Evolutionary conservation across 2,113 vertebrate species (phyloP), one percentile per base, ranked within the genome.

Genomic region (Eptatretus burgeri): DNA sequence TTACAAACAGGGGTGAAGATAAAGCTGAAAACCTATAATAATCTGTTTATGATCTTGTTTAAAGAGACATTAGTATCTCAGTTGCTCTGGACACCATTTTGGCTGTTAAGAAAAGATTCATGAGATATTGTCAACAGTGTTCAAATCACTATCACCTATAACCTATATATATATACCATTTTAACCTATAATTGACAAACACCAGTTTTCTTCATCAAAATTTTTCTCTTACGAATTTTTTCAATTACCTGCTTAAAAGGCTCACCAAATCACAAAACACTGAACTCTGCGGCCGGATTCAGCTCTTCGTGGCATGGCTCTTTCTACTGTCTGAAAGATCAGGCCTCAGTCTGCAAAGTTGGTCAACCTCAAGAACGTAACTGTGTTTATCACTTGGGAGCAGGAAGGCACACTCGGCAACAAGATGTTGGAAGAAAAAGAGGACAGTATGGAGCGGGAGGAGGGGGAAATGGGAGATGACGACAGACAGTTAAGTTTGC

Each of bases 391-490:
- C 74, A 93, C 84, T 68, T 93, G 85, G 70, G 89, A 96, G 64
- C 83, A 91, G 62, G 91, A 98, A 68, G 95, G 87, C 71, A 94
- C 86, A 10, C 71, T 96, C 2, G 83, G 87, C 69, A 83, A 84
- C 70, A 93, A 95, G 87, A 82, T 83, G 67, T 68, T 77, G 0
- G 88, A 93, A 66, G 83, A 93, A 56, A 82, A 79, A 73, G 88
- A 91, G 63, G 89, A 94, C 65, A 81, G 81, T 27, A 86, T 96
- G 81, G 91, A 95, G 0, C 84, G 93, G 62, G 88, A 96, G 69
- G 91, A 98, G 75, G 89, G 91, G 64, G 91, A 98, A 75, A 98
- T 96, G 86, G 89, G 87, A 67, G 91, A 98, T 68, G 91, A 98
- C 66, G 91, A 95, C 67, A 77, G 77, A 19, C 83, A 86, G 14